These are phyloP conservation scores for Chrysotoxum bicinctum DNA, from an alignment of 2,888 invertebrate species.

Conservation along the genomic window DNA sequence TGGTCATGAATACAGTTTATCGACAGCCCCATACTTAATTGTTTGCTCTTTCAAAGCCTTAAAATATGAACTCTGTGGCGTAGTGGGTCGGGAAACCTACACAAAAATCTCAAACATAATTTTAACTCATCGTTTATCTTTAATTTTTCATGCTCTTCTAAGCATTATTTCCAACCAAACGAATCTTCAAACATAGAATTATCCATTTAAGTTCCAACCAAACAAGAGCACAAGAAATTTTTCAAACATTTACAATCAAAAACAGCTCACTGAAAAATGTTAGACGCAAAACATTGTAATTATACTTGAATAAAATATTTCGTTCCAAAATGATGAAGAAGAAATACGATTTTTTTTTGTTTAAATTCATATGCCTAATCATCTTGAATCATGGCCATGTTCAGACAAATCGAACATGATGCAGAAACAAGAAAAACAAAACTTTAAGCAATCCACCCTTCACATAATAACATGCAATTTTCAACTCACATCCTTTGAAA, in stretches of 20 bases:
- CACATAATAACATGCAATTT: constrained; percentile 73
- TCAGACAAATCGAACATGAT: constrained; percentile 56
- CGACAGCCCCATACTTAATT: too few relatives aligned
- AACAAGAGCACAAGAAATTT: constrained; percentile 33
- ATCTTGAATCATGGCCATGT: constrained; percentile 58
- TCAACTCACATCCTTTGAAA: constrained; percentile 66
- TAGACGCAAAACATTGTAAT: constrained; percentile 70
- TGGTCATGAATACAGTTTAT: too few relatives aligned
- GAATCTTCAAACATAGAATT: constrained; percentile 54
- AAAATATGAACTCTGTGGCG: too few relatives aligned
- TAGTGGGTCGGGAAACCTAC: too few relatives aligned
- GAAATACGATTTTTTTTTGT: not conserved
- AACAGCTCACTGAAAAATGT: constrained; percentile 48
- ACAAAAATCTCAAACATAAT: too few relatives aligned
- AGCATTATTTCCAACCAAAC: constrained; percentile 14
- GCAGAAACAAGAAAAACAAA: constrained; percentile 18
- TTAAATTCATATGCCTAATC: constrained; percentile 9
- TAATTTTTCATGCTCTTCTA: not conserved
- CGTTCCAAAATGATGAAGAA: not conserved
- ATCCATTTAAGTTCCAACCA: constrained; percentile 61
- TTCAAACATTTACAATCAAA: constrained; percentile 58
- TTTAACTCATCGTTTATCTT: not conserved
- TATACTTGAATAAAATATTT: constrained; percentile 61
- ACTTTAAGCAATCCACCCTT: constrained; percentile 63
- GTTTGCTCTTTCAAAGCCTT: too few relatives aligned